Conservation (phyloP, 2,797 vertebrate species). For the Philypnodon macrostomus region DNA sequence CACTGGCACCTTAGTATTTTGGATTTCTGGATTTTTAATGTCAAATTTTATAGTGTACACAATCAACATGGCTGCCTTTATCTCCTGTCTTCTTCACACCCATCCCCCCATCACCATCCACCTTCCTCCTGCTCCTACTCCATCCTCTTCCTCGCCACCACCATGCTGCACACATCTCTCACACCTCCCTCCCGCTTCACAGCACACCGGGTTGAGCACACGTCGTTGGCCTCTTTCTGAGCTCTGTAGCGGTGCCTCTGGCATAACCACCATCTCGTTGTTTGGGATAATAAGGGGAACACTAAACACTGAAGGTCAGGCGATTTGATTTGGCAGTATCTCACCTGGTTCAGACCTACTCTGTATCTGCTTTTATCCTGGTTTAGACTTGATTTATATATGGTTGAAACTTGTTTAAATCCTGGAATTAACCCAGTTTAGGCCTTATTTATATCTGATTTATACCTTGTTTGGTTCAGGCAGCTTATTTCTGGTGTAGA, state of each 20-base stretch:
- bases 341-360: too few relatives aligned
- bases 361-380: too few relatives aligned
- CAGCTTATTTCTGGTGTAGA: too few relatives aligned
- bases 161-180: slow-evolving; percentile 40
- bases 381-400: too few relatives aligned
- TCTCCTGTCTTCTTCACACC: slow-evolving; percentile 61
- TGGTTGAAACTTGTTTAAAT: too few relatives aligned
- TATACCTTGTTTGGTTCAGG: too few relatives aligned
- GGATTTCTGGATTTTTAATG: too few relatives aligned
- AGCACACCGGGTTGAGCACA: slow-evolving; percentile 37
- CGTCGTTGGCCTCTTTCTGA: slow-evolving; percentile 51
- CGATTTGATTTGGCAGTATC: too few relatives aligned
- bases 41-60: too few relatives aligned
- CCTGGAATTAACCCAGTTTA: too few relatives aligned
- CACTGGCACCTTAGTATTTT: too few relatives aligned
- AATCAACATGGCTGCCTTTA: slow-evolving; percentile 63
- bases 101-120: slow-evolving; percentile 31
- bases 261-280: slow-evolving; percentile 61
- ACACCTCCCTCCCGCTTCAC: slow-evolving; percentile 47
- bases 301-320: slow-evolving; percentile 54
- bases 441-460: too few relatives aligned
- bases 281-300: slow-evolving; percentile 56
- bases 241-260: slow-evolving; percentile 51
- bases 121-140: slow-evolving; percentile 49
- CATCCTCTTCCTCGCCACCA: slow-evolving; percentile 33